phyloP scores from a whole-genome alignment of 35 echinoderm and acorn worm species.

The Acanthaster planci region DNA sequence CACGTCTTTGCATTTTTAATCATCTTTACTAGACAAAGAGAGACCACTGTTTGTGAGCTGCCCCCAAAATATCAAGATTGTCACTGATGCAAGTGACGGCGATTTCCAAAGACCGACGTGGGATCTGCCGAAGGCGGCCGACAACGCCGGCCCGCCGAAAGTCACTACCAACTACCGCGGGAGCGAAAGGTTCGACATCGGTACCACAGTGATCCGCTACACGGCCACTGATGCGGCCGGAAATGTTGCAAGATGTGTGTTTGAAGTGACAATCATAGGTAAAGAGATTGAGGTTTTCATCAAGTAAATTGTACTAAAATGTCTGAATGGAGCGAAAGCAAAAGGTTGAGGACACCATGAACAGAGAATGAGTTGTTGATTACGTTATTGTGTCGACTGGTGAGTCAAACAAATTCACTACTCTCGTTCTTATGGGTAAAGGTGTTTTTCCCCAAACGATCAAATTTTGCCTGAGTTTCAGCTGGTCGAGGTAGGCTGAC shows the following conservation, averaged over 20 bases:
- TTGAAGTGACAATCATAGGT: slow-evolving; percentile 2
- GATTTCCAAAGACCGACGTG: not conserved
- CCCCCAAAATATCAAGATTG: not conserved
- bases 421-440: too few relatives aligned
- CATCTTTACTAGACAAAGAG: not conserved
- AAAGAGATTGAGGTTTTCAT: too few relatives aligned
- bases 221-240: not conserved
- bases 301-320: too few relatives aligned
- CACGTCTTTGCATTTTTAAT: too few relatives aligned
- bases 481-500: too few relatives aligned
- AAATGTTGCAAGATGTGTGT: not conserved
- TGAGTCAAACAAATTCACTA: too few relatives aligned
- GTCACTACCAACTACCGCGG: not conserved
- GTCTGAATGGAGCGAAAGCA: too few relatives aligned
- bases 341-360: too few relatives aligned
- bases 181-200: not conserved
- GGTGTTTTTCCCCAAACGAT: too few relatives aligned
- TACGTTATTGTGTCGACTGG: too few relatives aligned
- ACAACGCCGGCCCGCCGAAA: not conserved
- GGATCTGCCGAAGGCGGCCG: not conserved
- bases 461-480: too few relatives aligned
- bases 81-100: not conserved
- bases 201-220: slow-evolving; percentile 1
- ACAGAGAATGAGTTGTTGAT: too few relatives aligned
- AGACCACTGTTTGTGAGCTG: not conserved